Percentiles rank a stretch among this genome's conserved stretches.
phyloP scores from a whole-genome alignment of 30 jellyfish, hydroid and myxozoan species.

The Cassiopea andromeda region DNA sequence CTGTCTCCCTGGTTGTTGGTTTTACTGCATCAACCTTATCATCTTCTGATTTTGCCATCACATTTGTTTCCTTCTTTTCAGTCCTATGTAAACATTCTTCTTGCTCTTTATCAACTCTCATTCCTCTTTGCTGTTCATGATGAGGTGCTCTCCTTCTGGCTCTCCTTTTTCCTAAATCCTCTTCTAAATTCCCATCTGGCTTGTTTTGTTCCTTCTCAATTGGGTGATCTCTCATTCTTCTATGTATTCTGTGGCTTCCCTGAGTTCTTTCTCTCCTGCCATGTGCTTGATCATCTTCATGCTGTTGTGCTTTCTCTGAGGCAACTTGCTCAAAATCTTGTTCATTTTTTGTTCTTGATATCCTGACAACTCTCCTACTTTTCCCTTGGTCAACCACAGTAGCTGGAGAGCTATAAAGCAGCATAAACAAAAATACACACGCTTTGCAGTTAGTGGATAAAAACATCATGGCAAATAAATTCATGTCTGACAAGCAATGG shows the following conservation, averaged over 20 bases:
- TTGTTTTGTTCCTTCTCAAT: slow-evolving; percentile 3
- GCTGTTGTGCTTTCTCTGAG: slow-evolving; percentile 4
- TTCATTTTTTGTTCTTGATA: too few species aligned
- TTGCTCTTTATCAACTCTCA: not conserved
- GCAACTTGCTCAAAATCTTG: too few species aligned
- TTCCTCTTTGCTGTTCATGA: not conserved
- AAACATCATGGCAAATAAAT: too few species aligned
- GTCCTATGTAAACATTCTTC: not conserved
- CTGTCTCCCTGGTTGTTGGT: slow-evolving; percentile 23
- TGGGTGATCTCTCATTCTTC: slow-evolving; percentile 47
- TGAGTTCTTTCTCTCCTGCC: slow-evolving; percentile 11
- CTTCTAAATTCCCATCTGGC: not conserved
- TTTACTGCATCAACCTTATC: slow-evolving; percentile 30
- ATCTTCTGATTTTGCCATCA: not conserved
- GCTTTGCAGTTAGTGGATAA: too few species aligned
- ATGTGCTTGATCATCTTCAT: not conserved
- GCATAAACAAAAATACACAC: not conserved
- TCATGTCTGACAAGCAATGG: too few species aligned
- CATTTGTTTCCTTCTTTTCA: not conserved
- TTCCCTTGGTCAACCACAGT: slow-evolving; percentile 37
- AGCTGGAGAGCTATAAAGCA: slow-evolving; percentile 20
- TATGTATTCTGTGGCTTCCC: slow-evolving; percentile 29
- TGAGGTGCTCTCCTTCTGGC: slow-evolving; percentile 35
- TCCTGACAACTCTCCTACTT: slow-evolving; percentile 25
- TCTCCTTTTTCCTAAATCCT: not conserved